phyloP scores from a whole-genome alignment of 2,797 vertebrate genomes.

The Dipus sagitta region DNA sequence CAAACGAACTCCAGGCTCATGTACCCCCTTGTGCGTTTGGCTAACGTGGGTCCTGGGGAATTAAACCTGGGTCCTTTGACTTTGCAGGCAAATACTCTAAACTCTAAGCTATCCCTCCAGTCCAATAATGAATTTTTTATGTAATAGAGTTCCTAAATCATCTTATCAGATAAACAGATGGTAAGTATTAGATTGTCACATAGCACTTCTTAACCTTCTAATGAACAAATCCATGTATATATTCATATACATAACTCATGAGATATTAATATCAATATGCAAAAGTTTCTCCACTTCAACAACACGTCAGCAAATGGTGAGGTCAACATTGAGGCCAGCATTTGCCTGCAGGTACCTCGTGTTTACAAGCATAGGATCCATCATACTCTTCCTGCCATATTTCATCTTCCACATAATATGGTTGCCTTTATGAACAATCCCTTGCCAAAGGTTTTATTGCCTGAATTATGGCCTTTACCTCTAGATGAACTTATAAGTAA shows the following conservation, averaged over 20 bases:
- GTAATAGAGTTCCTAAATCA: constrained; percentile 2
- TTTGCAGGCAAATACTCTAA: no score
- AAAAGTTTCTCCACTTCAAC: background rate
- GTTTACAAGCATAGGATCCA: constrained; percentile 9
- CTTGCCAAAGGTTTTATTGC: constrained; percentile 54
- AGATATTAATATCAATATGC: constrained; percentile 30
- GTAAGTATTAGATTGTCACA: constrained; percentile 19
- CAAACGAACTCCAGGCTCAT: no score
- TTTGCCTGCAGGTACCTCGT: background rate
- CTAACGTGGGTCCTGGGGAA: no score
- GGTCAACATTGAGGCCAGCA: background rate
- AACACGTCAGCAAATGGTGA: background rate
- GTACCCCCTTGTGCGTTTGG: no score
- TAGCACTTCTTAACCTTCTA: background rate
- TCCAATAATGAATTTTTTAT: background rate
- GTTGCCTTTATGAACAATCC: constrained; percentile 42
- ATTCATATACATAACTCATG: background rate
- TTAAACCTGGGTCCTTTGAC: no score
- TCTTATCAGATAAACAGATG: constrained; percentile 22
- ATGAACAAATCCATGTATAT: background rate
- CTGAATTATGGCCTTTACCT: constrained; percentile 33
- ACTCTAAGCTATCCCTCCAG: no score
- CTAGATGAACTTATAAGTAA: constrained; percentile 43
- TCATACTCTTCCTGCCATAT: constrained; percentile 34
- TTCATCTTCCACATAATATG: constrained; percentile 47